phyloP scores from a whole-genome alignment of 2,888 invertebrate species.

The Synergus umbraculus region DNA sequence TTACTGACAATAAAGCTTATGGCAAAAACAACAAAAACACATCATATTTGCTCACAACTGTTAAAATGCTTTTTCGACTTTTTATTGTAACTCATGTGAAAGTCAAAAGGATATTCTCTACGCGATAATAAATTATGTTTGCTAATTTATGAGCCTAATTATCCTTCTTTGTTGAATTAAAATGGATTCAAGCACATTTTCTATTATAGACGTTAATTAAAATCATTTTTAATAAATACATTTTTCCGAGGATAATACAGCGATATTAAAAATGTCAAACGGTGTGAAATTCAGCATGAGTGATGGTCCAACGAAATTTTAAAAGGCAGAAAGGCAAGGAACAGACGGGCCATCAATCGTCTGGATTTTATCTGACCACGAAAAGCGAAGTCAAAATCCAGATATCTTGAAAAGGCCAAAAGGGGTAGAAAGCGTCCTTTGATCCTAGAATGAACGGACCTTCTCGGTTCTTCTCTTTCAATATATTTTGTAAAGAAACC shows the following conservation, averaged over 20 bases:
- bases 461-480: not conserved
- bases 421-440: not conserved
- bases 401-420: not conserved
- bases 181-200: too few species aligned
- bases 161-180: too few species aligned
- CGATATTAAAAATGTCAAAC: not conserved
- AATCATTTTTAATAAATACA: too few species aligned
- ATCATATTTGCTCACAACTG: too few species aligned
- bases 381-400: not conserved
- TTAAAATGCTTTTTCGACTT: too few species aligned
- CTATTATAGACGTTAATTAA: too few species aligned
- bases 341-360: not conserved
- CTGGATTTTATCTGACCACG: constrained; percentile 5
- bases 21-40: too few species aligned
- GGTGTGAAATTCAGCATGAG: not conserved
- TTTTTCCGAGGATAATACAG: not conserved
- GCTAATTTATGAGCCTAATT: too few species aligned
- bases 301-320: not conserved
- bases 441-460: not conserved
- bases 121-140: too few species aligned
- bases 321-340: not conserved
- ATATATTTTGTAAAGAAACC: constrained; percentile 5
- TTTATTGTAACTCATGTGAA: too few species aligned
- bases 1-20: too few species aligned
- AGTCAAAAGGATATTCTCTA: too few species aligned